Evolutionary conservation across 2,113 vertebrate species (phyloP), one percentile per base, ranked within the genome.

Genomic region (Phodopus roborovskii): DNA sequence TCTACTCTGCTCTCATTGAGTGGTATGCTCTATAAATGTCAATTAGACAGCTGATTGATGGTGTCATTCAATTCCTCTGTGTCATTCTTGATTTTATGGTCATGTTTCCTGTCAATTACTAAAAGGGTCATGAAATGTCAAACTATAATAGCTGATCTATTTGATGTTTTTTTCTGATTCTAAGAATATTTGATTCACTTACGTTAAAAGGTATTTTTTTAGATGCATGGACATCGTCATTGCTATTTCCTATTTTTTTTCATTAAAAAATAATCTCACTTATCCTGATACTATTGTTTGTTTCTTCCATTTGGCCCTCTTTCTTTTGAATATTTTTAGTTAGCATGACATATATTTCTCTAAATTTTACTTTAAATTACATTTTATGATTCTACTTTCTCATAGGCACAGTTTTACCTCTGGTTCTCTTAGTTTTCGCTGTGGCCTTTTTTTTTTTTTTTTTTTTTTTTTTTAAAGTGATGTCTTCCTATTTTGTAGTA

Each of bases 11-110:
- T 94, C 12, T 60, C 83, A 12, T 84, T 83, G 66, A 86, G 2
- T 7, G 2, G n/a, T 68, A 4, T 86, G 26, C 85, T 92, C 96
- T 83, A 58, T 90, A 94, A 96, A 92, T 86, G 79, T 86, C 93
- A 90, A 79, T 92, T 79, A 81, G 36, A 36, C 11, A 42, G 9
- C n/a, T 86, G 62, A 95, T 89, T 85, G 74, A 90, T 81, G 90
- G 77, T 86, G 28, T 92, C 84, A 86, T 16, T 84, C 12, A 79
- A 85, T 89, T 79, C 24, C 60, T 82, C 66, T 56, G 1, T 39
- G 71, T 86, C 24, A 75, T 90, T 92, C 74, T n/a, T 84, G 58
- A 90, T 92, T 86, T 94, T 92, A 92, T 60, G 73, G 70, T 36
- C 79, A 86, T 53, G 78, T 85, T 87, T 92, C 86, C 53, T 79